These are phyloP conservation scores for Meliscaeva auricollis DNA, from an alignment of 2,888 invertebrate genomes.

Conservation along the genomic window DNA sequence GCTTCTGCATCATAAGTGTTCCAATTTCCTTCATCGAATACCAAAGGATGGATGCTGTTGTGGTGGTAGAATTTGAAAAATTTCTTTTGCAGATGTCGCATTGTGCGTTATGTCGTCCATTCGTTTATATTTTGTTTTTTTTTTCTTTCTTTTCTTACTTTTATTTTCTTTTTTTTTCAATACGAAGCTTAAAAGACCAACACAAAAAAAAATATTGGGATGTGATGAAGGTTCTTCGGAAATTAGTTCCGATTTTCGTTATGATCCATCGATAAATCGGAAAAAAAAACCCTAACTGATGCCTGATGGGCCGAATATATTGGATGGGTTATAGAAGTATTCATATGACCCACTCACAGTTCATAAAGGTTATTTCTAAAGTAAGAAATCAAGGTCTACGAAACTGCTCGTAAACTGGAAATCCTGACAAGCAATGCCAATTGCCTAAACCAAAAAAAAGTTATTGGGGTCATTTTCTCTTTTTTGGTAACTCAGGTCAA, in stretches of 20 bases:
- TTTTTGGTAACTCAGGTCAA: slow-evolving; percentile 16
- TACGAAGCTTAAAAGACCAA: not conserved
- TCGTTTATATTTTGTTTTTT: not conserved
- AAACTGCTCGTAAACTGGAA: too few relatives aligned
- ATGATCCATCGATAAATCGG: slow-evolving; percentile 58
- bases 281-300: slow-evolving; percentile 21
- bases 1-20: slow-evolving; percentile 71
- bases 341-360: slow-evolving; percentile 28
- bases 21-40: slow-evolving; percentile 63
- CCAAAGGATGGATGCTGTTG: slow-evolving; percentile 34
- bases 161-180: too few relatives aligned
- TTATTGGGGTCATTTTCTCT: not conserved
- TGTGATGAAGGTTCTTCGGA: slow-evolving; percentile 51
- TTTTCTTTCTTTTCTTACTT: not conserved
- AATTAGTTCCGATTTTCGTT: slow-evolving; percentile 53
- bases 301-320: not conserved
- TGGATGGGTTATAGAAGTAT: slow-evolving; percentile 1
- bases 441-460: slow-evolving; percentile 22
- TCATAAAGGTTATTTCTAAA: slow-evolving; percentile 24
- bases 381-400: slow-evolving; percentile 7
- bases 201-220: not conserved
- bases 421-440: not conserved
- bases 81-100: slow-evolving; percentile 42
- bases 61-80: slow-evolving; percentile 54
- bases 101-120: slow-evolving; percentile 16